phyloP scores from a whole-genome alignment of 2,113 vertebrate species.

The Andinoacara biseriatus region DNA sequence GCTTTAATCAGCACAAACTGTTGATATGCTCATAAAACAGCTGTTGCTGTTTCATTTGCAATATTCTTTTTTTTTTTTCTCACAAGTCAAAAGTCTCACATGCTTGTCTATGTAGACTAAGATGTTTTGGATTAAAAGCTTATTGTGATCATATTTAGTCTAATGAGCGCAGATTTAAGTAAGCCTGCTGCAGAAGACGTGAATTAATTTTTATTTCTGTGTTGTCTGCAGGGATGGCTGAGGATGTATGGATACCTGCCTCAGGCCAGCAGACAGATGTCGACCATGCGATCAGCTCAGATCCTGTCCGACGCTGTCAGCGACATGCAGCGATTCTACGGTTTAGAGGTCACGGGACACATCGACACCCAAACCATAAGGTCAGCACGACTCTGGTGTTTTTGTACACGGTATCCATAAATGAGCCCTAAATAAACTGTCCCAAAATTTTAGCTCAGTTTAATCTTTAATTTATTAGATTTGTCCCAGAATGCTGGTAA shows the following conservation, averaged over 20 bases:
- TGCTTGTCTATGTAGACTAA: background rate
- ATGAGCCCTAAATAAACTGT: background rate
- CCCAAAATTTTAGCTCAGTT: background rate
- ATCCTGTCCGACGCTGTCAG: conserved; percentile 87
- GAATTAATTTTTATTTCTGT: background rate
- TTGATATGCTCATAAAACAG: background rate
- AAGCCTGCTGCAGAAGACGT: accelerated
- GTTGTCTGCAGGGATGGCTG: conserved; percentile 88
- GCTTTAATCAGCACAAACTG: background rate
- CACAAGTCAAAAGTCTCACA: background rate
- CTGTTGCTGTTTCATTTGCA: background rate
- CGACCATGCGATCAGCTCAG: conserved; percentile 92
- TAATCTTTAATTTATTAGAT: background rate
- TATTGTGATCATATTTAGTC: background rate
- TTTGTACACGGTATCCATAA: background rate
- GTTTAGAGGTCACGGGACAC: conserved; percentile 88
- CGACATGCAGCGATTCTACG: conserved; percentile 95
- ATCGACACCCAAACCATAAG: conserved; percentile 87
- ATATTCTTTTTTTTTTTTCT: background rate
- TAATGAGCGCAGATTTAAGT: background rate
- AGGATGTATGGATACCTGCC: conserved; percentile 94
- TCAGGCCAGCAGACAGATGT: conserved; percentile 91
- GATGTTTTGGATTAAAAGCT: background rate
- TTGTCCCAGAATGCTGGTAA: background rate
- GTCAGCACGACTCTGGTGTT: conserved; percentile 75